These are phyloP conservation scores for Lacanobia oleracea DNA, from an alignment of 2,888 invertebrate species.

Conservation along the genomic window DNA sequence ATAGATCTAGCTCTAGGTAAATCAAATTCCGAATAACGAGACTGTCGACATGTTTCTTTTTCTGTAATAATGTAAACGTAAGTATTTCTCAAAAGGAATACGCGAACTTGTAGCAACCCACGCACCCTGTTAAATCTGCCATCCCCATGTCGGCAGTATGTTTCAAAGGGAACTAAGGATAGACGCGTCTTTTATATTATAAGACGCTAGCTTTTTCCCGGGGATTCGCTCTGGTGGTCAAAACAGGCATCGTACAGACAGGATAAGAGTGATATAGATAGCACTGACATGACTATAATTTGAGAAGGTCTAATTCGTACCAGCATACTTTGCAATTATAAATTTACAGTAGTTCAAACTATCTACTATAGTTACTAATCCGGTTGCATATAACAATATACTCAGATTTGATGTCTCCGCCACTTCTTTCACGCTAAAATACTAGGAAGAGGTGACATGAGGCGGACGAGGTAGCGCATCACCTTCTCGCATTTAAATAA, in stretches of 20 bases:
- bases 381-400: too few species aligned
- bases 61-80: background rate
- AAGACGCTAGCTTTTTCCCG: background rate
- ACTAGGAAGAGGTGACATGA: too few species aligned
- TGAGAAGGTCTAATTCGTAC: too few species aligned
- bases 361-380: too few species aligned
- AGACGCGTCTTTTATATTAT: constrained; percentile 9
- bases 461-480: too few species aligned
- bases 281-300: too few species aligned
- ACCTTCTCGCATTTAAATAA: too few species aligned
- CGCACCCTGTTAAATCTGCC: constrained; percentile 25
- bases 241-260: background rate
- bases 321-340: too few species aligned
- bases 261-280: too few species aligned
- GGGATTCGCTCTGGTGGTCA: background rate
- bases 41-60: constrained; percentile 22
- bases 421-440: too few species aligned
- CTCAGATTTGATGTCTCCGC: too few species aligned
- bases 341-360: too few species aligned
- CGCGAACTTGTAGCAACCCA: background rate
- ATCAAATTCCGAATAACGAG: constrained; percentile 24
- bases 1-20: background rate
- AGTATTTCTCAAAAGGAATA: constrained; percentile 10
- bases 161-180: constrained; percentile 17
- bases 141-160: constrained; percentile 24